Base-by-base conservation (phyloP, 2,797 vertebrate genomes). In the Simalia tracyae region DNA sequence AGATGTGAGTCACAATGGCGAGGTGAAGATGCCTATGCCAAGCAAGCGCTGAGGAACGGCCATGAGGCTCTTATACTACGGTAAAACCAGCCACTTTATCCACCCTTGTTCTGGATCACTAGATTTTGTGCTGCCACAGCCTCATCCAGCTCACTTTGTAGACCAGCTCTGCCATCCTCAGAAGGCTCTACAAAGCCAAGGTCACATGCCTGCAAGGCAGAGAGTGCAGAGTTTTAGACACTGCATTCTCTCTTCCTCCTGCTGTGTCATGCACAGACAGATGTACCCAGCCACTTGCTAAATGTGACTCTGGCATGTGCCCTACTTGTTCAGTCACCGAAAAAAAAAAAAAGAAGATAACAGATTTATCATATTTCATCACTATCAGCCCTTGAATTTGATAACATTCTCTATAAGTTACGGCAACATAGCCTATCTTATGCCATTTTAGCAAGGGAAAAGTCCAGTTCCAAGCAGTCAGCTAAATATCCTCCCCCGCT, bases 301-400 rank as follows among this genome's bases (percentile, higher is more conserved):
- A 57, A 85, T 91, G 81, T 31, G 36, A 85, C 61, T 84, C 59
- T 31, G 57, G 81, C 56, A 61, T 91, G 57, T 89, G 87, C 86
- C 89, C 87, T 86, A 66, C 87, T 68, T 85, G 66, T 31, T 90
- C 85, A 84, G 66, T 85, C 89, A 92, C 81, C 28, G 63, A 92
- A 86, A 72, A 84, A 76, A 26, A 87, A 4, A 85, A 5, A 8
- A 46, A 85, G 63, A 86, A 14, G 46, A 81, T 3, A 81, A 46
- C 4, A 11, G 72, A 81, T 81, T 81, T 81, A 64, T 50, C 57
- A 28, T 31, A 36, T 84, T 14, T 89, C 54, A 88, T 63, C 59
- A 28, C n/a, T 31, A 64, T 57, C 61, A 60, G 54, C n/a, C 24
- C 84, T 54, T 26, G 64, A 46, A 60, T 89, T 66, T 57, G 64